Evolutionary conservation across 2,113 vertebrate genomes (phyloP).

Genomic region (Oncorhynchus keta): DNA sequence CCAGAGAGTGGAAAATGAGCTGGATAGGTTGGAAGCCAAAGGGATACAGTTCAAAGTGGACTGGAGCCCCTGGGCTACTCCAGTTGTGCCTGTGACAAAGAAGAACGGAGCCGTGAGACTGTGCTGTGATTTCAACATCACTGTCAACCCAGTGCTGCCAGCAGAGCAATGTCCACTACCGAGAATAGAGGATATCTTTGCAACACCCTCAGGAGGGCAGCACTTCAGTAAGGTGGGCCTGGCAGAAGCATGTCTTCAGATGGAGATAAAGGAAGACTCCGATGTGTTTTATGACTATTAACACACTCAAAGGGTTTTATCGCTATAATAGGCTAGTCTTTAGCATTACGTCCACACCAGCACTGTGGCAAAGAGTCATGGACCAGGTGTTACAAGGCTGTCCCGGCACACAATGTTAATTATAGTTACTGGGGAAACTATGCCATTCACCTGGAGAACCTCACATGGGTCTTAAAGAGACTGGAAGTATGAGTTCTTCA

Average conservation of each 20-base stretch:
- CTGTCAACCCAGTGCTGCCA: conserved; percentile 18
- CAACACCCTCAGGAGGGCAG: conserved; percentile 8
- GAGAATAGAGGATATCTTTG: conserved; percentile 20
- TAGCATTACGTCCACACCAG: neutral
- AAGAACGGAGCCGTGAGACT: conserved; percentile 3
- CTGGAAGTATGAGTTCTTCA: conserved; percentile 21
- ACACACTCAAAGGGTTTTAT: conserved; percentile 19
- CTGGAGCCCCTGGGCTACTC: conserved; percentile 15
- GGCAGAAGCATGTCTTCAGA: conserved; percentile 13
- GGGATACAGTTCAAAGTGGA: conserved; percentile 24
- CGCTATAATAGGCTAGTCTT: conserved; percentile 23
- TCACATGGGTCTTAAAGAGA: conserved; percentile 14
- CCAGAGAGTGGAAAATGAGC: conserved; percentile 1
- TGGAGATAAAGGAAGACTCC: conserved; percentile 20
- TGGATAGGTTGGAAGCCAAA: conserved; percentile 6
- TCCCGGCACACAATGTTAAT: conserved; percentile 17
- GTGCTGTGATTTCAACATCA: conserved; percentile 21
- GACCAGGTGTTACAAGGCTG: conserved; percentile 5
- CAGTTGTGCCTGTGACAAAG: conserved; percentile 11
- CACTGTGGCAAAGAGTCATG: conserved; percentile 14
- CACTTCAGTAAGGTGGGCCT: conserved; percentile 4
- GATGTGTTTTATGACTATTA: conserved; percentile 13
- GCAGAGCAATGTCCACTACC: conserved; percentile 3
- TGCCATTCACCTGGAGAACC: conserved; percentile 11
- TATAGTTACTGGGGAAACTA: conserved; percentile 2